Evolutionary conservation across 2,888 invertebrate species (phyloP).

Genomic region (Harmothoe impar): DNA sequence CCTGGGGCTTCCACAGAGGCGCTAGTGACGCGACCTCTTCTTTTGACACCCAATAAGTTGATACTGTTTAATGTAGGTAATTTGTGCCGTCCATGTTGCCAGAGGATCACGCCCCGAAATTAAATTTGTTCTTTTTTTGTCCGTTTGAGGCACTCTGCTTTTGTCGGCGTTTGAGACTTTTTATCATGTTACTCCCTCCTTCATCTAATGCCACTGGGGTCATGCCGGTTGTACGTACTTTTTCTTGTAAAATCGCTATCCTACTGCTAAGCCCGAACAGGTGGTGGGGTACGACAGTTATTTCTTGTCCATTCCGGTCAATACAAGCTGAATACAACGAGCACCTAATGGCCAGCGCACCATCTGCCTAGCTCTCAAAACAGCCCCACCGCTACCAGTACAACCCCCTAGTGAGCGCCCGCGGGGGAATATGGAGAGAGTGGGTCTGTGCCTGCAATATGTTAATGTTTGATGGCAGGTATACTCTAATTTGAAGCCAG

Average conservation of each 20-base stretch:
- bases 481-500: constrained; percentile 13
- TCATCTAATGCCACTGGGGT: constrained; percentile 28
- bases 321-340: constrained; percentile 5
- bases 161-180: neutral
- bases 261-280: constrained; percentile 27
- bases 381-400: neutral
- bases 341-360: constrained; percentile 16
- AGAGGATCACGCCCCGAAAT: constrained; percentile 44
- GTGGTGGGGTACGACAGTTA: constrained; percentile 41
- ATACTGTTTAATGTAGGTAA: constrained; percentile 43
- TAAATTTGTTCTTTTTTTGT: constrained; percentile 28
- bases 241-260: neutral
- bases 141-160: neutral
- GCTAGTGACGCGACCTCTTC: neutral
- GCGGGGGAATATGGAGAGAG: neutral
- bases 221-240: neutral
- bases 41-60: constrained; percentile 16
- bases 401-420: neutral
- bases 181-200: neutral
- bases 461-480: constrained; percentile 19
- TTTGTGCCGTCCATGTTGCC: neutral
- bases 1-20: constrained; percentile 22
- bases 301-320: constrained; percentile 39
- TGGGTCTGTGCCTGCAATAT: neutral
- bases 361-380: constrained; percentile 50